Evolutionary conservation across 2,888 invertebrate species (phyloP).

Genomic region (Cheilosia scutellata): DNA sequence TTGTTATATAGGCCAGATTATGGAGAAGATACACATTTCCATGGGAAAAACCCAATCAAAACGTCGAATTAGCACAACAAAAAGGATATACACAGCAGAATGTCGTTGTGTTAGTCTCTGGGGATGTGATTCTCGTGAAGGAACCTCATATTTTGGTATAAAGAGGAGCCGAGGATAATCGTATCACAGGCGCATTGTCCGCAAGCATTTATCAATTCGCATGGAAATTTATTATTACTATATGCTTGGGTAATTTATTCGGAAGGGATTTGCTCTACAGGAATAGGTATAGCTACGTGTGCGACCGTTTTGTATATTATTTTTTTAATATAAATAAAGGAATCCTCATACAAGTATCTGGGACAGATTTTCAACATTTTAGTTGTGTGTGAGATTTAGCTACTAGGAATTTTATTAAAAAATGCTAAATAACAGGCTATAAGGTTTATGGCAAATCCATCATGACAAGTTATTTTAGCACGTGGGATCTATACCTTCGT

Average conservation of each 20-base stretch:
- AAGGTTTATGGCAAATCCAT: too few species aligned
- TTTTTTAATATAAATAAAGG: too few species aligned
- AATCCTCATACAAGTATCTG: too few species aligned
- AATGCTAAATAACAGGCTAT: too few species aligned
- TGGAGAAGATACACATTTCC: not conserved
- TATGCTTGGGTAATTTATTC: conserved; percentile 49
- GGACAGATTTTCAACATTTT: too few species aligned
- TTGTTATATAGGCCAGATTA: not conserved
- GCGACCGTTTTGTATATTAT: not conserved
- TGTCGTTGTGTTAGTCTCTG: not conserved
- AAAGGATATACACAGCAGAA: conserved; percentile 4
- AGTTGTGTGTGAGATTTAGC: too few species aligned
- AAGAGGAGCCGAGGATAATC: conserved; percentile 40
- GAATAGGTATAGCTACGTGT: too few species aligned
- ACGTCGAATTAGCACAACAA: conserved; percentile 55
- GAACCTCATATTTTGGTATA: conserved; percentile 20
- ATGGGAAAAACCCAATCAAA: conserved; percentile 15
- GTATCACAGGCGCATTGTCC: conserved; percentile 42
- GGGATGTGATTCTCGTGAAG: conserved; percentile 8
- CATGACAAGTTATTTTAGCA: too few species aligned
- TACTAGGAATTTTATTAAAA: too few species aligned
- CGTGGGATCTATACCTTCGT: too few species aligned
- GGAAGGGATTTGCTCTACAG: conserved; percentile 29
- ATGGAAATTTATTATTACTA: conserved; percentile 56
- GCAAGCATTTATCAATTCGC: conserved; percentile 59